Evolutionary conservation across 2,113 vertebrate species (phyloP).

Genomic region (Poeciliopsis retropinna): DNA sequence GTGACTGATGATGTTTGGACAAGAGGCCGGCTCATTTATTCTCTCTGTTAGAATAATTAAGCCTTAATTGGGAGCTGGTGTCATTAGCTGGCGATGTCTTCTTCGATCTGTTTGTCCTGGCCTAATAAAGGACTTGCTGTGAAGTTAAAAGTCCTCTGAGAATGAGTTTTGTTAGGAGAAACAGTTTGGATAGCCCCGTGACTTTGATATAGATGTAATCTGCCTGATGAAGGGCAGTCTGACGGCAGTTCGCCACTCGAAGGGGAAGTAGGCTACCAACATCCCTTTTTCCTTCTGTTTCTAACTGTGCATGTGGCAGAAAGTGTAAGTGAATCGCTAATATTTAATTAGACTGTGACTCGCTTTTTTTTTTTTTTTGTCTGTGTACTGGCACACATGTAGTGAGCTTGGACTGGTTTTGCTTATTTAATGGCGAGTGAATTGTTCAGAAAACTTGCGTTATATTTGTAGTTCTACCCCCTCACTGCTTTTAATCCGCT

Average conservation of each 20-base stretch:
- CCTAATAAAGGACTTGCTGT: neutral
- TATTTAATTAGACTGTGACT: constrained; percentile 21
- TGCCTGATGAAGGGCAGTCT: constrained; percentile 23
- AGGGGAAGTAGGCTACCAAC: constrained; percentile 74
- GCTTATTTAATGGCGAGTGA: constrained; percentile 8
- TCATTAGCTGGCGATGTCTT: constrained; percentile 10
- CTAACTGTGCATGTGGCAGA: constrained; percentile 31
- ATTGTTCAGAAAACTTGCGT: constrained; percentile 15
- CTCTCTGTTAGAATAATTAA: constrained; percentile 2
- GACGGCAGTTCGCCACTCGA: constrained; percentile 70
- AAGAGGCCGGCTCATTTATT: constrained; percentile 24
- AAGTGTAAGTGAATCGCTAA: constrained; percentile 34
- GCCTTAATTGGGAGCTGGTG: constrained; percentile 9
- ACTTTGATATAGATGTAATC: constrained; percentile 5
- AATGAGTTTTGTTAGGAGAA: neutral
- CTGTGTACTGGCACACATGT: constrained; percentile 9
- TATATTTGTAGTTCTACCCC: constrained; percentile 26
- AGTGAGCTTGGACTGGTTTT: constrained; percentile 4
- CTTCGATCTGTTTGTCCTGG: constrained; percentile 2
- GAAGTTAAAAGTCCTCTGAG: neutral
- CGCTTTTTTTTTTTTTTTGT: neutral
- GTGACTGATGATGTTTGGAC: constrained; percentile 12
- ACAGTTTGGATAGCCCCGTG: constrained; percentile 10
- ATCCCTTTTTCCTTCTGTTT: constrained; percentile 68
- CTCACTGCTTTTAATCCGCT: constrained; percentile 33